Evolutionary conservation across 2,888 invertebrate genomes (phyloP), one percentile per base, ranked within the genome.

Genomic region (Nesidiocoris tenuis): DNA sequence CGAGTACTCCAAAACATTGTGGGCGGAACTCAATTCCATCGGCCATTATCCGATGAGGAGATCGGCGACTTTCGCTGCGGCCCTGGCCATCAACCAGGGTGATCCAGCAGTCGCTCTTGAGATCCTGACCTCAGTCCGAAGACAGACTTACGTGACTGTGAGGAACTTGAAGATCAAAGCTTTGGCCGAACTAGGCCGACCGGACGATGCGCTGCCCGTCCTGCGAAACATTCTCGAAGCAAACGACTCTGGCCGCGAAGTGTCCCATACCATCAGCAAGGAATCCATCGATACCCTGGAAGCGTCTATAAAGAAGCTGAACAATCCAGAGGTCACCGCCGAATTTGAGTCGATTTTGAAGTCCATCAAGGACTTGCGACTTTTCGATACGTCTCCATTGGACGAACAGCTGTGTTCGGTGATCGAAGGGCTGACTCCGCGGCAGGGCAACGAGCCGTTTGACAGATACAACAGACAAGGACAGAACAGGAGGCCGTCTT

Each of bases 101-200:
- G 84, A 87, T 23, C 89, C 92, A 17, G 87, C 89, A 21, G 82
- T 89, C 61, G 90, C 91, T 0, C 79, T 92, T 24, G 92, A 93
- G 84, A 86, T 91, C 64, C 81, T 90, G 68, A 84, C 87, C 2
- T 82, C 84, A 1, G 84, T 84, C 1, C 82, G 84, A 79, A 88
- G 86, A 78, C 86, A 86, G 72, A 87, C 88, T 80, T 91, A 91
- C 81, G 87, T 91, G 2, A 90, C 90, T 2, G 82, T 90, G 9
- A 66, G 71, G 57, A 74, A 70, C 24, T 57, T 76, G 57, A 77
- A 87, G 85, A 82, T 88, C 82, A 84, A 85, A n/a, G 87, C 88
- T 2, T 85, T 90, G 61, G 84, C 87, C 12, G 85, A 88, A 1
- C 81, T 92, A 79, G 88, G 88, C 0, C 84, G 90, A 77, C 83